These are phyloP conservation scores for Alcis repandata DNA, from an alignment of 2,888 invertebrate genomes.

Conservation along the genomic window DNA sequence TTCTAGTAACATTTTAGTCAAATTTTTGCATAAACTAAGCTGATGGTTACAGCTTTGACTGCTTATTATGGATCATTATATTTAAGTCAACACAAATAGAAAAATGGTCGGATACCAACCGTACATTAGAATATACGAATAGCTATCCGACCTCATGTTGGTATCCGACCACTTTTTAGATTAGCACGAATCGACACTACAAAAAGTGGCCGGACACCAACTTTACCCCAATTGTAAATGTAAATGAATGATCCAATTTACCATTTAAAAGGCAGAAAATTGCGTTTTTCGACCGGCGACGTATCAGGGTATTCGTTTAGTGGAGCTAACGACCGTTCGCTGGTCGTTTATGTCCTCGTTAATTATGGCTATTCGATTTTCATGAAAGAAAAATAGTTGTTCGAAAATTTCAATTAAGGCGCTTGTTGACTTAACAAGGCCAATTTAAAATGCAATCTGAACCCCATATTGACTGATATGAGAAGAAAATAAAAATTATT, in stretches of 20 bases:
- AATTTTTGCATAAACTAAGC: too few species aligned
- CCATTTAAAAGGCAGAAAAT: slow-evolving; percentile 44
- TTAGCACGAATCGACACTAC: not conserved
- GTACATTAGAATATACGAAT: too few species aligned
- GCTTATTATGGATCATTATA: too few species aligned
- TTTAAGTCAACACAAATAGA: too few species aligned
- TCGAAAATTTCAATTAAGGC: slow-evolving; percentile 9
- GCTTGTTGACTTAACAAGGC: slow-evolving; percentile 7
- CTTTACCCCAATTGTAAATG: slow-evolving; percentile 29
- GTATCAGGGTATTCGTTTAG: slow-evolving; percentile 41
- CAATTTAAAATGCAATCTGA: too few species aligned
- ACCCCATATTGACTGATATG: too few species aligned
- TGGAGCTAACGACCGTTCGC: slow-evolving; percentile 40
- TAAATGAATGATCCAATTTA: slow-evolving; percentile 45
- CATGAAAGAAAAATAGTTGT: slow-evolving; percentile 13
- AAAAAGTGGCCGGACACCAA: slow-evolving; percentile 13
- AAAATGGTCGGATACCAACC: too few species aligned
- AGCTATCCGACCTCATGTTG: too few species aligned
- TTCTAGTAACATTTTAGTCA: too few species aligned
- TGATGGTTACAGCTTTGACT: too few species aligned
- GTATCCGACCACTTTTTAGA: not conserved
- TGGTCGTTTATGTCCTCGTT: slow-evolving; percentile 36
- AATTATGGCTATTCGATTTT: slow-evolving; percentile 33
- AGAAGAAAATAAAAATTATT: too few species aligned
- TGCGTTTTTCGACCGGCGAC: slow-evolving; percentile 39